These are phyloP conservation scores for Eucera pruinosa DNA, from an alignment of 2,888 invertebrate species.

Conservation along the genomic window DNA sequence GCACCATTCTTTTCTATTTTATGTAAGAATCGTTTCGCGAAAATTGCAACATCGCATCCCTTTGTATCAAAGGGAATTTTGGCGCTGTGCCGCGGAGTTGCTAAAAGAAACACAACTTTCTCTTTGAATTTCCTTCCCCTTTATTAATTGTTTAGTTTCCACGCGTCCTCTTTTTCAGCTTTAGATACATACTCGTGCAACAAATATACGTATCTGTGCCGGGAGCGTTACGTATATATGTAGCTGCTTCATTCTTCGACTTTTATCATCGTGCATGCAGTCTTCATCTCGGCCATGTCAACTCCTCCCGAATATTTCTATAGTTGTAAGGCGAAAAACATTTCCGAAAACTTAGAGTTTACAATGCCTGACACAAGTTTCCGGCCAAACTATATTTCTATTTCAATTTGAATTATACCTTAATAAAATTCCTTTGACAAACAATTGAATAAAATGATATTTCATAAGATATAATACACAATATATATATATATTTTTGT, in stretches of 20 bases:
- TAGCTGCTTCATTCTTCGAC: neutral
- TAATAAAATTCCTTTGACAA: too few relatives aligned
- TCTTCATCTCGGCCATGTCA: neutral
- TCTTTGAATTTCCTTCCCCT: neutral
- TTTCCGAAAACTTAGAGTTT: too few relatives aligned
- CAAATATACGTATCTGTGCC: neutral
- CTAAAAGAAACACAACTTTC: neutral
- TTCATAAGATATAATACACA: too few relatives aligned
- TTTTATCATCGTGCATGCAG: neutral
- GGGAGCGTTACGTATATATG: slow-evolving; percentile 11
- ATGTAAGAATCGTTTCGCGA: neutral
- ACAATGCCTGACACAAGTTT: too few relatives aligned
- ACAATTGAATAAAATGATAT: too few relatives aligned
- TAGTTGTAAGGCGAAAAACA: too few relatives aligned
- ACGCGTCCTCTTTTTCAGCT: neutral
- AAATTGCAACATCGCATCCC: neutral
- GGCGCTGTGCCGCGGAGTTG: neutral
- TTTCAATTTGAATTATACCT: too few relatives aligned
- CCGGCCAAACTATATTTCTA: too few relatives aligned
- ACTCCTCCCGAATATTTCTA: neutral
- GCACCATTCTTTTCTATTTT: neutral
- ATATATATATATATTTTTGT: too few relatives aligned
- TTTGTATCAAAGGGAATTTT: neutral
- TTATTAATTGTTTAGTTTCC: slow-evolving; percentile 25
- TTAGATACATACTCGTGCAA: neutral